Base-by-base conservation (phyloP, 2,888 invertebrate species). In the Acrobeloides nanus region DNA sequence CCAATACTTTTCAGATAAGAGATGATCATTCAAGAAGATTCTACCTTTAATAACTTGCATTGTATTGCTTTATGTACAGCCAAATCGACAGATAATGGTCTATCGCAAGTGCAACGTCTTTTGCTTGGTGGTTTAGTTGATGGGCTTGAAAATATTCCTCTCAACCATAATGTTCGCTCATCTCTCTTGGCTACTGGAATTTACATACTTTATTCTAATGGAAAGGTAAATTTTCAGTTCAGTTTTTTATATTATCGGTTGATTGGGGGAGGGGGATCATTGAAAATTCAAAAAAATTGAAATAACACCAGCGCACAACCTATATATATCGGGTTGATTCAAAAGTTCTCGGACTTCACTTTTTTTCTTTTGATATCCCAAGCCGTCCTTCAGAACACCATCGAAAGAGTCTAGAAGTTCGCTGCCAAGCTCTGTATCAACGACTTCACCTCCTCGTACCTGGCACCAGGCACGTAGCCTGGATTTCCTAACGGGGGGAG, bases 91-190 rank as follows among this genome's bases (percentile, higher is more conserved):
- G 37, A 42, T 5, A 15, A 42, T 20, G n/a, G 37, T 21, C 38
- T 39, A 15, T 31, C 41, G 10, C 46, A 56, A n/a, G 38, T 61
- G 23, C 44, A 58, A 26, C 33, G 34, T 26, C 35, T 41, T 21
- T 25, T 60, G 37, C 48, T 59, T 40, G 46, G 62, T 38, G 17
- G 39, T 39, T n/a, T 58, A 23, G 25, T 27, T 15, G 32, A 29
- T 10, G 48, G 48, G 4, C 49, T 64, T n/a, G 58, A 60, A 7
- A 38, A 54, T 4, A 50, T 57, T 21, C 58, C 58, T 8, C 50
- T 70, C 42, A 68, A 62, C 46, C 69, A 70, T 53, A 70, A 70
- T 48, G 62, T 68, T 10, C 57, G 70, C n/a, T 59, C 59, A 17
- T 56, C 68, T 1, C 53, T 65, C 2, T 51, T 68, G 7, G 55